A percentile compares a stretch with the other conserved stretches of the same genome.
Evolutionary conservation across 2,797 vertebrate genomes (phyloP).

Genomic region (Lithobates pipiens): DNA sequence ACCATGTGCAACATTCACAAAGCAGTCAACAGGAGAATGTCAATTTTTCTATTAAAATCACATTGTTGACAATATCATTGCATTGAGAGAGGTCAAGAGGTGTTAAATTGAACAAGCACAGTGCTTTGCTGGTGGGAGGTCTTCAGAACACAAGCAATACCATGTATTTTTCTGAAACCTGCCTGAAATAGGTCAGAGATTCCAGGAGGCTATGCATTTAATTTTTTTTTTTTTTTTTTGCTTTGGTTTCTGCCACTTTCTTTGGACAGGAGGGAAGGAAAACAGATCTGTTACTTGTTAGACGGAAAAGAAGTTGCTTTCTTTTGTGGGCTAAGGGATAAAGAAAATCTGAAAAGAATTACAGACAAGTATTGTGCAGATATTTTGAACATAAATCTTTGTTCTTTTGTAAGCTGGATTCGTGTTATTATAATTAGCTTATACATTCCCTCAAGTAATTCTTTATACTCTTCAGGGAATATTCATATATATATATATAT

Average conservation of each 20-base stretch:
- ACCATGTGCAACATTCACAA: not conserved
- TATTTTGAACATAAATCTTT: conserved; percentile 18
- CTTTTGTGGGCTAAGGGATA: conserved; percentile 11
- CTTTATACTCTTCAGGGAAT: too few species aligned
- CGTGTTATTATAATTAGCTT: not conserved
- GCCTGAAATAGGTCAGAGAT: conserved; percentile 40
- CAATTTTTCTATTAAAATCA: conserved; percentile 45
- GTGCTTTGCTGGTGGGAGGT: conserved; percentile 30
- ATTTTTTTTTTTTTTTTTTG: not conserved
- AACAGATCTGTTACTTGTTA: not conserved
- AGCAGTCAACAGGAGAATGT: conserved; percentile 6
- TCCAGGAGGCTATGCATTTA: conserved; percentile 7
- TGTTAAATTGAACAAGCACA: conserved; percentile 33
- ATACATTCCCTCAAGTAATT: not conserved
- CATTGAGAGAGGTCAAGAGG: conserved; percentile 41
- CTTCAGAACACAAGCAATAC: conserved; percentile 4
- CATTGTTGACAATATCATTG: conserved; percentile 39
- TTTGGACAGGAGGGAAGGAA: not conserved
- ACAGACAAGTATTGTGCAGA: not conserved
- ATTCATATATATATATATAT: too few species aligned
- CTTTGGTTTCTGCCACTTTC: not conserved
- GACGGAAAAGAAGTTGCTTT: not conserved
- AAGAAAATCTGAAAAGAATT: conserved; percentile 15
- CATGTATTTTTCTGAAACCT: conserved; percentile 26
- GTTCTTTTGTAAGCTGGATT: not conserved